These are phyloP conservation scores for Tiliacea aurago DNA, from an alignment of 2,888 invertebrate genomes.

Conservation along the genomic window DNA sequence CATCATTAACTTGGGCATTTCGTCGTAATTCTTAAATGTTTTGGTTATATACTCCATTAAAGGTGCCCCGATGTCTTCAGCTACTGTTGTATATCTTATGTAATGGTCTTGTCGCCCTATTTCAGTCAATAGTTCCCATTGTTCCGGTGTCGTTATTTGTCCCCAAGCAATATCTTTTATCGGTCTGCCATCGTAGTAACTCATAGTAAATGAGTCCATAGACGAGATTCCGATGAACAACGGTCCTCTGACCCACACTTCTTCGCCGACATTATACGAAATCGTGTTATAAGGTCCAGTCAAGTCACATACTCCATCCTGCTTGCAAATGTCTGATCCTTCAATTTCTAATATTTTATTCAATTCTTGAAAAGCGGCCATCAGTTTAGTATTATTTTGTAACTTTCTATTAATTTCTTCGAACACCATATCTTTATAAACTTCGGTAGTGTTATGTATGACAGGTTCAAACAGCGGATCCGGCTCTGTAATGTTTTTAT, in stretches of 20 bases:
- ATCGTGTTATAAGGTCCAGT: slow-evolving; percentile 35
- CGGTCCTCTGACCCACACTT: slow-evolving; percentile 17
- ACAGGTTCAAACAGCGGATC: slow-evolving; percentile 38
- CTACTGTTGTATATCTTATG: slow-evolving; percentile 43
- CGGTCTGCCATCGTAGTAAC: slow-evolving; percentile 46
- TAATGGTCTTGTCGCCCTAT: slow-evolving; percentile 39
- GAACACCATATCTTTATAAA: slow-evolving; percentile 29
- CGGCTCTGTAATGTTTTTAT: background rate
- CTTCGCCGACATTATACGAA: slow-evolving; percentile 3
- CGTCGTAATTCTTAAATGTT: slow-evolving; percentile 45
- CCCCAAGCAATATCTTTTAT: slow-evolving; percentile 60
- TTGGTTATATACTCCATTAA: slow-evolving; percentile 39
- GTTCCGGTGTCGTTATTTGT: slow-evolving; percentile 34
- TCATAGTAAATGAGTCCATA: slow-evolving; percentile 51
- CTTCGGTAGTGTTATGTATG: slow-evolving; percentile 36
- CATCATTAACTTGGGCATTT: slow-evolving; percentile 48
- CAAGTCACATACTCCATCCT: slow-evolving; percentile 56
- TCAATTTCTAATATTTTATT: slow-evolving; percentile 57
- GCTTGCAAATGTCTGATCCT: slow-evolving; percentile 50
- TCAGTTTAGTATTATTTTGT: slow-evolving; percentile 32
- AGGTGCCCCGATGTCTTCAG: slow-evolving; percentile 42
- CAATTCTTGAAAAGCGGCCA: slow-evolving; percentile 29
- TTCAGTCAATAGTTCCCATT: slow-evolving; percentile 54
- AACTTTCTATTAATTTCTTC: slow-evolving; percentile 39
- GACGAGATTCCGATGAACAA: slow-evolving; percentile 18